Conservation (phyloP, 2,888 invertebrate species). For the Coleophora deauratella region DNA sequence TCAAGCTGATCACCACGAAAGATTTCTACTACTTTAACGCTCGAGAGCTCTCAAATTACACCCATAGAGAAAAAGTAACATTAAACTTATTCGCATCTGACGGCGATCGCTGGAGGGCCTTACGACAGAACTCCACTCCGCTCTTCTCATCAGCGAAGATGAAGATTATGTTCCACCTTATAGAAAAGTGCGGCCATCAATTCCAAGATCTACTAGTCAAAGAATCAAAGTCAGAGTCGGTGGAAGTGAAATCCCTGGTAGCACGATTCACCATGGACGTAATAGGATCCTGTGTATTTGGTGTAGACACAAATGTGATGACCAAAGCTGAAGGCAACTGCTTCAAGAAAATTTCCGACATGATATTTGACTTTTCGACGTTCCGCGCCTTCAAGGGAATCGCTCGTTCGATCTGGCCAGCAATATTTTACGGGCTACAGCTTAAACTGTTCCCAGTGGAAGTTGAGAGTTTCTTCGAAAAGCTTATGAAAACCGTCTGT, state of each 20-base stretch:
- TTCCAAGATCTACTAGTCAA: conserved; percentile 35
- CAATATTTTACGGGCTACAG: conserved; percentile 27
- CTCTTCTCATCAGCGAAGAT: conserved; percentile 49
- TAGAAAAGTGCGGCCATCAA: conserved; percentile 28
- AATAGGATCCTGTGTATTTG: conserved; percentile 29
- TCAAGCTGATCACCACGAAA: conserved; percentile 26
- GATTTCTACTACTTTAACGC: conserved; percentile 29
- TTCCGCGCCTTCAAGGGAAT: conserved; percentile 16
- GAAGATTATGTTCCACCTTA: conserved; percentile 50
- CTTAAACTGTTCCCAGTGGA: conserved; percentile 20
- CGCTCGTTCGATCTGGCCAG: conserved; percentile 28
- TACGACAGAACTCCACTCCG: conserved; percentile 45
- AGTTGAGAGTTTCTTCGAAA: conserved; percentile 22
- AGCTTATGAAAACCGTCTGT: conserved; percentile 15
- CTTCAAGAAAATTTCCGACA: conserved; percentile 24
- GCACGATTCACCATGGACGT: conserved; percentile 41
- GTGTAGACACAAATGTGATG: conserved; percentile 21
- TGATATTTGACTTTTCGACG: conserved; percentile 20
- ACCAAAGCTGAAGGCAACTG: conserved; percentile 22
- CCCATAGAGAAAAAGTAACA: conserved; percentile 30
- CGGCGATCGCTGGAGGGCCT: conserved; percentile 47
- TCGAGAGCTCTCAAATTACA: conserved; percentile 28
- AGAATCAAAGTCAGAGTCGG: conserved; percentile 16
- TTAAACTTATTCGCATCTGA: conserved; percentile 34
- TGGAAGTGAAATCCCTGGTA: conserved; percentile 30